Evolutionary conservation across 1,140 invertebrate species (phyloP).

Genomic region (Leptoteleia sp.): DNA sequence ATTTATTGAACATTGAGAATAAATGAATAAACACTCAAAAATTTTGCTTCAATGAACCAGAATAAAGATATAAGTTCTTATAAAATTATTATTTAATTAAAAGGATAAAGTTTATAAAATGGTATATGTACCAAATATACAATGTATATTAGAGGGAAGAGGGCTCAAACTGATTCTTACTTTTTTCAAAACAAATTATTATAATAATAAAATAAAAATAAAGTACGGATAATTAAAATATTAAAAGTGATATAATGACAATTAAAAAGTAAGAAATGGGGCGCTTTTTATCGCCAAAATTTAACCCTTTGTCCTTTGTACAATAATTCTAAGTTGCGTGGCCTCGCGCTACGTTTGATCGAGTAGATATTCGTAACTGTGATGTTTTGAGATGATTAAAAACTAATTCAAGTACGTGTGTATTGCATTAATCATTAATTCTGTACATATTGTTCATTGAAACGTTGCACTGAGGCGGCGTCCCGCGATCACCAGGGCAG

Average conservation of each 20-base stretch:
- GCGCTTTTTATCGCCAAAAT: slow-evolving; percentile 36
- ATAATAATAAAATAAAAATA: slow-evolving; percentile 4
- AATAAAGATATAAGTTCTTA: no score
- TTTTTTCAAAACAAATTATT: neutral
- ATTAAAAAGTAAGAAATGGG: neutral
- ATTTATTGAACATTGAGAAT: no score
- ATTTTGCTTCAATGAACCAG: no score
- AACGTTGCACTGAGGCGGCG: slow-evolving; percentile 46
- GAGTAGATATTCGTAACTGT: slow-evolving; percentile 47
- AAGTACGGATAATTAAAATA: neutral
- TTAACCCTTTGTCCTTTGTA: slow-evolving; percentile 60
- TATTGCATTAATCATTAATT: slow-evolving; percentile 64
- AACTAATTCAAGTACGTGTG: slow-evolving; percentile 66
- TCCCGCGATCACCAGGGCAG: slow-evolving; percentile 41
- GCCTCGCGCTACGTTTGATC: slow-evolving; percentile 58
- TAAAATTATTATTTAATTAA: no score
- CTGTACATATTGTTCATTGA: slow-evolving; percentile 66
- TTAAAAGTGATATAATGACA: neutral
- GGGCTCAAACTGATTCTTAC: no score
- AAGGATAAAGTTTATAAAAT: no score
- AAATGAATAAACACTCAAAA: no score
- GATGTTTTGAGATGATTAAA: slow-evolving; percentile 58
- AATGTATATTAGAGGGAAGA: no score
- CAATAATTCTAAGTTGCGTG: slow-evolving; percentile 59
- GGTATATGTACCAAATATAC: no score